phyloP scores from a whole-genome alignment of 1,140 invertebrate species.

The Rhyacophila brunnea region DNA sequence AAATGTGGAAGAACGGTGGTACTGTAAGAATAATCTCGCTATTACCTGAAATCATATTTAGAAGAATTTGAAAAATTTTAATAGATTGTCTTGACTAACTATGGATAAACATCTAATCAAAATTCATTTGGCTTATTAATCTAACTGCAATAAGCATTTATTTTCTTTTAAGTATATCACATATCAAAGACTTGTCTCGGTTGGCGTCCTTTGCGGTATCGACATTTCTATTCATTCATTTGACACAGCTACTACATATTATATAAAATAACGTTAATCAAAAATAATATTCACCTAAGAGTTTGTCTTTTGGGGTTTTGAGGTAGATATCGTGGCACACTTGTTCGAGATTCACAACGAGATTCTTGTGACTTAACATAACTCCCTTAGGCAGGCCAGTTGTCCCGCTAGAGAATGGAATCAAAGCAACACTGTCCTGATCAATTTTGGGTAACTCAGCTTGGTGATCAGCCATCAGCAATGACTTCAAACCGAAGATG shows the following conservation, averaged over 20 bases:
- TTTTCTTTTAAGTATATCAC: no score
- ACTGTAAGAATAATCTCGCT: slow-evolving; percentile 57
- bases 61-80: no score
- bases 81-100: no score
- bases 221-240: no score
- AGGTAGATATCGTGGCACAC: slow-evolving; percentile 40
- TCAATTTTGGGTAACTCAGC: slow-evolving; percentile 52
- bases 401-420: slow-evolving; percentile 90
- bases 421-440: slow-evolving; percentile 45
- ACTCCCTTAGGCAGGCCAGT: slow-evolving; percentile 97
- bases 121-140: no score
- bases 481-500: slow-evolving; percentile 54
- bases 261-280: no score
- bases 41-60: slow-evolving; percentile 41
- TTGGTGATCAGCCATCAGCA: slow-evolving; percentile 53
- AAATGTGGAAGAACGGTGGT: slow-evolving; percentile 83
- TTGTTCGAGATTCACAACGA: slow-evolving; percentile 71
- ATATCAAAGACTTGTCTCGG: no score
- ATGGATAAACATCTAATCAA: no score
- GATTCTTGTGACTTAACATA: slow-evolving; percentile 92
- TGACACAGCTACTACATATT: no score
- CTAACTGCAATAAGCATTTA: no score
- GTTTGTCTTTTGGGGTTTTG: neutral
- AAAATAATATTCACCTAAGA: neutral
- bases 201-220: no score